Evolutionary conservation across 2,888 invertebrate genomes (phyloP), one percentile per base, ranked within the genome.

Genomic region (Periphyllus acericola): DNA sequence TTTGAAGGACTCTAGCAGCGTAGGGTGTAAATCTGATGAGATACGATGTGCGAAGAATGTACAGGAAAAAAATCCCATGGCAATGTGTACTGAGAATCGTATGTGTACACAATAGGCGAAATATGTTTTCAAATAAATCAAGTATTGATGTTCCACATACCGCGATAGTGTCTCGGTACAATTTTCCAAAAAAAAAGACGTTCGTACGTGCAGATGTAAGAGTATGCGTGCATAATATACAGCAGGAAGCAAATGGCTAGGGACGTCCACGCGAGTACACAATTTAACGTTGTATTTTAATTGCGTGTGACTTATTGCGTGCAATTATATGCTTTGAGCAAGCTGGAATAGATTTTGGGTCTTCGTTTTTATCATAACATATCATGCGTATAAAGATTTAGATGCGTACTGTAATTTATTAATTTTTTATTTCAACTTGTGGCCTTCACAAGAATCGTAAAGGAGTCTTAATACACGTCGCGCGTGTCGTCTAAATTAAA

Each of bases 401-500:
- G 55, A 60, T 46, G 14, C n/a, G n/a, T 75, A 25, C 83, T n/a
- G 36, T 66, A 36, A 75, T 75, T 75, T 83, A 83, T 75, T 60
- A 60, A 60, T 60, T 21, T 3, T 60, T 60, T 60, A 32, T 60
- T 83, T 75, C 75, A 29, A 83, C 75, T 75, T 40, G 36, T 72
- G 36, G 40, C 40, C 74, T 75, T 60, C 75, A 14, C 29, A 60
- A 36, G 60, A 3, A 19, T 32, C 34, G 29, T 34, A 60, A 72
- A 74, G 29, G 36, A 17, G 72, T 80, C 60, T 60, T 34, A 80
- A 36, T 36, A 17, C 60, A 17, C n/a, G n/a, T 36, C 17, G 1
- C 21, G 34, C 21, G 55, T 75, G 83, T 40, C 83, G 40, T 83
- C 75, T 83, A 60, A 83, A 83, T 83, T 75, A 75, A 75, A 83